These are phyloP conservation scores for Plodia interpunctella DNA, from an alignment of 1,140 invertebrate species.

Conservation along the genomic window DNA sequence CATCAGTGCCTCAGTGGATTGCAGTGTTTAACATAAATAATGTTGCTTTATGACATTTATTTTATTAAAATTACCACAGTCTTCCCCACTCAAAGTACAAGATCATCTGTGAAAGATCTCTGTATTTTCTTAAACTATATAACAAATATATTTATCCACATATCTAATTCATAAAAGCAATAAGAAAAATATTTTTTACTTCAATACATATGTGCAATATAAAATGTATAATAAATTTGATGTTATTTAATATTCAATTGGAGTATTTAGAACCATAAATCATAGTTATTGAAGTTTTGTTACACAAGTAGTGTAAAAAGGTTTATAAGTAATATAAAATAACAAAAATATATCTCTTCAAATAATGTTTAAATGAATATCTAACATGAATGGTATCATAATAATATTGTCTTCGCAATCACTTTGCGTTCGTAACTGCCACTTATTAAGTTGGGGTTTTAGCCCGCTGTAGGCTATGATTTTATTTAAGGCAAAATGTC, in stretches of 20 bases:
- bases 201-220: not conserved
- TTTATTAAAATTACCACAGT: slow-evolving; percentile 9
- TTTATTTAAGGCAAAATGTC: not conserved
- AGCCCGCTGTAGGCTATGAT: not conserved
- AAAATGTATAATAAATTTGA: not conserved
- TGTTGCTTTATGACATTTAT: not conserved
- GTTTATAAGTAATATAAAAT: no score
- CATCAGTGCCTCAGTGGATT: no score
- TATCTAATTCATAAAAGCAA: slow-evolving; percentile 11
- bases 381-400: not conserved
- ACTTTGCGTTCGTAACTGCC: not conserved
- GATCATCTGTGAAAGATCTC: slow-evolving; percentile 22
- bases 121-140: slow-evolving; percentile 28
- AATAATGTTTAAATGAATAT: not conserved
- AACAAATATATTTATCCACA: slow-evolving; percentile 13
- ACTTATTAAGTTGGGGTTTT: not conserved
- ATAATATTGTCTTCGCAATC: not conserved
- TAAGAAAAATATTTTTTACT: not conserved
- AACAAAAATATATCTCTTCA: not conserved
- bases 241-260: not conserved
- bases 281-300: not conserved
- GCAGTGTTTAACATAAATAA: not conserved
- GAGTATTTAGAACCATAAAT: no score
- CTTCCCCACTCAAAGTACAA: slow-evolving; percentile 21
- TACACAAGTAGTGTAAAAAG: not conserved